These are phyloP conservation scores for Gymnocephalus cernua DNA, from an alignment of 2,113 vertebrate species.

Conservation along the genomic window DNA sequence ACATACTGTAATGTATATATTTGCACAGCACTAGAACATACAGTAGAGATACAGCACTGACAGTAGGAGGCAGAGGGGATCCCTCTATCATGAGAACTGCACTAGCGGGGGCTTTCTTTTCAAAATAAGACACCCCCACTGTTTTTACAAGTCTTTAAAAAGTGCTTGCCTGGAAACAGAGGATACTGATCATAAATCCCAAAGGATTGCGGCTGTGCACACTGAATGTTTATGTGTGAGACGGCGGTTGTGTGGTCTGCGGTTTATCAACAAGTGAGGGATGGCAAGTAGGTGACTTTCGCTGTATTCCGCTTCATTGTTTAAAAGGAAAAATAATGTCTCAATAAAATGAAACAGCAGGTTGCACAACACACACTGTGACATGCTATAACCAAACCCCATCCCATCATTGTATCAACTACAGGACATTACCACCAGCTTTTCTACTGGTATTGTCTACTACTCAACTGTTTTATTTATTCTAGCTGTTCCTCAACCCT, in stretches of 20 bases:
- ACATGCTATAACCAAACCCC: not conserved
- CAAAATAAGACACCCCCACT: constrained; percentile 27
- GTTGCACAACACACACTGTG: constrained; percentile 1
- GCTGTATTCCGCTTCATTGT: not conserved
- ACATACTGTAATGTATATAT: constrained; percentile 29
- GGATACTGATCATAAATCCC: constrained; percentile 53
- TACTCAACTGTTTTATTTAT: not conserved
- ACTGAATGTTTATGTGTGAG: constrained; percentile 40
- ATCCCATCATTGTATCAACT: not conserved
- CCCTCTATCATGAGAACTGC: constrained; percentile 33
- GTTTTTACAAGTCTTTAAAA: constrained; percentile 58
- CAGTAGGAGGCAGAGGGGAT: constrained; percentile 1
- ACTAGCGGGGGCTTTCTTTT: not conserved
- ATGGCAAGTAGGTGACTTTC: constrained; percentile 14
- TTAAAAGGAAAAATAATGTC: not conserved
- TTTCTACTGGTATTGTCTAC: not conserved
- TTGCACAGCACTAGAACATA: constrained; percentile 20
- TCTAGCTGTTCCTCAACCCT: not conserved
- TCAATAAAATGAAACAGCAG: constrained; percentile 22
- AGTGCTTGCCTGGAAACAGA: constrained; percentile 21
- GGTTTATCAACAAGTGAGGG: constrained; percentile 30
- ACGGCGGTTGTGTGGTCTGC: constrained; percentile 37
- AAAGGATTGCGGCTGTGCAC: constrained; percentile 23
- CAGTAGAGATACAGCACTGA: constrained; percentile 31
- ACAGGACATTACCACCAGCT: not conserved